phyloP scores from a whole-genome alignment of 1,140 invertebrate genomes.

The Drosophila virilis region DNA sequence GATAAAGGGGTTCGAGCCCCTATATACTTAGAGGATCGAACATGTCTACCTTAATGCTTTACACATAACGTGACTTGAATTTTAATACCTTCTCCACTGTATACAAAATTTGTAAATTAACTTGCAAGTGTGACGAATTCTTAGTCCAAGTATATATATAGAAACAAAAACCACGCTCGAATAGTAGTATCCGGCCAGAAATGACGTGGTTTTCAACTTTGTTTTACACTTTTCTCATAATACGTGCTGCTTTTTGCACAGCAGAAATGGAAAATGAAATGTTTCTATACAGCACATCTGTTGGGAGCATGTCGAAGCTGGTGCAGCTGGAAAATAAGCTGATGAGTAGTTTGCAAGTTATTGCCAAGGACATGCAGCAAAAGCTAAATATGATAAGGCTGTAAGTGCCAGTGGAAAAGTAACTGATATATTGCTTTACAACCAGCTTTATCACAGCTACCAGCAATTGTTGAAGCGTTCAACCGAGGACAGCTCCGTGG shows the following conservation, averaged over 20 bases:
- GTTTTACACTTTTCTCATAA: not conserved
- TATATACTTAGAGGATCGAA: too few relatives aligned
- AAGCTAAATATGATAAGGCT: slow-evolving; percentile 45
- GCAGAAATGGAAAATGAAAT: not conserved
- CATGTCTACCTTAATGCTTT: too few relatives aligned
- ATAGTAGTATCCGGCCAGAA: not conserved
- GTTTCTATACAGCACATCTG: slow-evolving; percentile 39
- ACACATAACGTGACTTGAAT: too few relatives aligned
- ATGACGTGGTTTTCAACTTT: slow-evolving; percentile 31
- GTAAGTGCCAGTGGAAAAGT: slow-evolving; percentile 14
- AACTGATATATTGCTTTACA: too few relatives aligned
- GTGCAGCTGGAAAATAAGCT: slow-evolving; percentile 46
- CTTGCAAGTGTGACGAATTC: too few relatives aligned
- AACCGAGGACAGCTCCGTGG: not conserved
- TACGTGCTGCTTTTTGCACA: not conserved
- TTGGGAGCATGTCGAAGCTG: slow-evolving; percentile 38
- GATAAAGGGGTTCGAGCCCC: too few relatives aligned
- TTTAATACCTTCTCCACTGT: too few relatives aligned
- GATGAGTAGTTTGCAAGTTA: slow-evolving; percentile 9
- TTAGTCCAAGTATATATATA: too few relatives aligned
- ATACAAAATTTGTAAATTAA: not conserved
- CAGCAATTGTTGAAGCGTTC: slow-evolving; percentile 18
- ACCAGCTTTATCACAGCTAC: slow-evolving; percentile 20
- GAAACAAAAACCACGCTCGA: not conserved
- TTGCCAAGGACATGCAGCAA: slow-evolving; percentile 35